These are phyloP conservation scores for Hymenochirus boettgeri DNA, from an alignment of 2,113 vertebrate genomes.

Conservation along the genomic window DNA sequence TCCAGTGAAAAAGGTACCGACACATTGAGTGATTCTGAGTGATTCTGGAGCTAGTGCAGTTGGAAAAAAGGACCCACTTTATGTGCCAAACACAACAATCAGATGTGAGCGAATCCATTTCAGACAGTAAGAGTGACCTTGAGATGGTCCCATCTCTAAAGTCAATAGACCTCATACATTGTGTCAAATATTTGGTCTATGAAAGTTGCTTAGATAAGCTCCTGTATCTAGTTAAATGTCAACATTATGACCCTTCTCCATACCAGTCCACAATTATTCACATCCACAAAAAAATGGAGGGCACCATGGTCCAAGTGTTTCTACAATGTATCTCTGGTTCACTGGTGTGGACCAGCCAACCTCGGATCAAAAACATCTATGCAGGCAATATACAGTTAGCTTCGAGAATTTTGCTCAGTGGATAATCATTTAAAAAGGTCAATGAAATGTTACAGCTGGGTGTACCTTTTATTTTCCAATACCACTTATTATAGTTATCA, in stretches of 20 bases:
- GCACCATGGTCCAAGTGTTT: neutral
- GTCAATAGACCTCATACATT: no score
- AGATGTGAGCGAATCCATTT: no score
- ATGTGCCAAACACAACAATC: no score
- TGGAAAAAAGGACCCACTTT: no score
- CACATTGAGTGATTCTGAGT: no score
- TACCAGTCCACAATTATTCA: neutral
- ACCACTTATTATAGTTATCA: neutral
- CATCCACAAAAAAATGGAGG: neutral
- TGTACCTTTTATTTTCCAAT: neutral
- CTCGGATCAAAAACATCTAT: neutral
- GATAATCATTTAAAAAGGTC: neutral
- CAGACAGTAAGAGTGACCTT: no score
- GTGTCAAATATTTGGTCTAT: neutral
- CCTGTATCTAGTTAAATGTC: neutral
- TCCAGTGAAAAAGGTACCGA: no score
- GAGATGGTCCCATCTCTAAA: no score
- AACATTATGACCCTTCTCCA: neutral
- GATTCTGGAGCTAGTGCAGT: no score
- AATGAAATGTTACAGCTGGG: neutral
- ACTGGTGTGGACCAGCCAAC: neutral
- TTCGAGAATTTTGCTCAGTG: neutral
- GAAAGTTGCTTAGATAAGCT: neutral
- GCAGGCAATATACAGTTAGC: neutral
- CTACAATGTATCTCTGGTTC: neutral